These are phyloP conservation scores for Acronicta alni DNA, from an alignment of 2,888 invertebrate species.

Conservation along the genomic window DNA sequence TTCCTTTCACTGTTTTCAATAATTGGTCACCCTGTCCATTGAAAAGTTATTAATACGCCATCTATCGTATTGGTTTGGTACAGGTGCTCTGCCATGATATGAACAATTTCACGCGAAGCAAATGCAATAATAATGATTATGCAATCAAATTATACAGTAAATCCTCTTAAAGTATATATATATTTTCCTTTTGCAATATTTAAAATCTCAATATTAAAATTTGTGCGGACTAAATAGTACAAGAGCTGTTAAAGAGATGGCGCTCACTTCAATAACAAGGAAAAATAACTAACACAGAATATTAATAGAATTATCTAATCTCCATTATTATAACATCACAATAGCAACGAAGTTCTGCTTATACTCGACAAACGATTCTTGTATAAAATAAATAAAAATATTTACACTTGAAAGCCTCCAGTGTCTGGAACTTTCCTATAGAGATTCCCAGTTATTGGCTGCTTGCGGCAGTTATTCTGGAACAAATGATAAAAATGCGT, in stretches of 20 bases:
- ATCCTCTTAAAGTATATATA: not conserved
- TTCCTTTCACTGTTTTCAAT: conserved; percentile 6
- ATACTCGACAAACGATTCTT: conserved; percentile 14
- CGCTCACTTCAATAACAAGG: conserved; percentile 6
- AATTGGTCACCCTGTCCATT: conserved; percentile 8
- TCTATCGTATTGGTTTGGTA: conserved; percentile 3
- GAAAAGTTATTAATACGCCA: conserved; percentile 14
- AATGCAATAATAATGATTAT: conserved; percentile 10
- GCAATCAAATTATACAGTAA: not conserved
- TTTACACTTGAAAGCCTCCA: conserved; percentile 61
- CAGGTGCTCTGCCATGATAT: not conserved
- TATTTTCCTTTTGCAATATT: not conserved
- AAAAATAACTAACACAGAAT: conserved; percentile 5
- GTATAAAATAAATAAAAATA: conserved; percentile 63
- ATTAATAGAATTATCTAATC: conserved; percentile 20
- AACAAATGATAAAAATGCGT: conserved; percentile 34
- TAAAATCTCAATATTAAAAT: not conserved
- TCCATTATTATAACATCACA: conserved; percentile 24
- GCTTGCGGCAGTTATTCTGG: conserved; percentile 68
- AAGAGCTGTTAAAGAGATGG: conserved; percentile 6
- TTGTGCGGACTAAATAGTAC: conserved; percentile 12
- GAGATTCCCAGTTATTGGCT: conserved; percentile 67
- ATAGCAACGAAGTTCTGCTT: conserved; percentile 22
- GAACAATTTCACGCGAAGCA: not conserved
- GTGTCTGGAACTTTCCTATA: conserved; percentile 22